Percentiles rank a stretch among this genome's conserved stretches.
Conservation (phyloP, 2,888 invertebrate species). For the Punctoribates punctum region DNA sequence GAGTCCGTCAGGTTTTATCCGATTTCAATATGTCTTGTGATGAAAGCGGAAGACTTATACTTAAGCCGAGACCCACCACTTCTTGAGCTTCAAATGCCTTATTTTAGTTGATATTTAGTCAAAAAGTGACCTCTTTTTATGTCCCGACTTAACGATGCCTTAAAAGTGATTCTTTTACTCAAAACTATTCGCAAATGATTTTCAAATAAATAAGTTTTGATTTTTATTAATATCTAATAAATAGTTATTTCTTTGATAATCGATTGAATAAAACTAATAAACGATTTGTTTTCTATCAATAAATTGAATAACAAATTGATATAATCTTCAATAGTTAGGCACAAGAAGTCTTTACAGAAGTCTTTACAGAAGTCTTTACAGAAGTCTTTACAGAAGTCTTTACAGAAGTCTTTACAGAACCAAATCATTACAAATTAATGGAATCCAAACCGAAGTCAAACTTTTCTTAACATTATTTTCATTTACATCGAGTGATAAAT, state of each 20-base stretch:
- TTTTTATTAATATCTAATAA: background rate
- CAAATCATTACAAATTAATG: background rate
- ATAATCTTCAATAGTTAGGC: background rate
- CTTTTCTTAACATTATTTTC: background rate
- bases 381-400: too few species aligned
- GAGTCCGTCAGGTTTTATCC: conserved; percentile 80
- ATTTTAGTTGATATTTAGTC: too few species aligned
- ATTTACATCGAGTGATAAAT: background rate
- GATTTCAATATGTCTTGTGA: conserved; percentile 99
- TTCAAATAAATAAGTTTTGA: conserved; percentile 5
- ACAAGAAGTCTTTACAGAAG: background rate
- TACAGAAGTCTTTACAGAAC: background rate
- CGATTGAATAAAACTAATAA: background rate
- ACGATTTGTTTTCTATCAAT: too few species aligned
- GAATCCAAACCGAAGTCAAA: background rate
- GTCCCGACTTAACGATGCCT: background rate
- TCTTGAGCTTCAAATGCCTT: background rate
- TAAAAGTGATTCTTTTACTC: too few species aligned
- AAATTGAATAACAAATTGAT: background rate
- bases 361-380: too few species aligned
- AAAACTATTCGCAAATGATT: background rate
- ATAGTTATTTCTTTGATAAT: background rate
- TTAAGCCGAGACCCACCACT: conserved; percentile 67
- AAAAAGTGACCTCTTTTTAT: too few species aligned
- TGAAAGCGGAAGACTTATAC: conserved; percentile 89